phyloP scores from a whole-genome alignment of 2,113 vertebrate species.

The Aegithalos caudatus region DNA sequence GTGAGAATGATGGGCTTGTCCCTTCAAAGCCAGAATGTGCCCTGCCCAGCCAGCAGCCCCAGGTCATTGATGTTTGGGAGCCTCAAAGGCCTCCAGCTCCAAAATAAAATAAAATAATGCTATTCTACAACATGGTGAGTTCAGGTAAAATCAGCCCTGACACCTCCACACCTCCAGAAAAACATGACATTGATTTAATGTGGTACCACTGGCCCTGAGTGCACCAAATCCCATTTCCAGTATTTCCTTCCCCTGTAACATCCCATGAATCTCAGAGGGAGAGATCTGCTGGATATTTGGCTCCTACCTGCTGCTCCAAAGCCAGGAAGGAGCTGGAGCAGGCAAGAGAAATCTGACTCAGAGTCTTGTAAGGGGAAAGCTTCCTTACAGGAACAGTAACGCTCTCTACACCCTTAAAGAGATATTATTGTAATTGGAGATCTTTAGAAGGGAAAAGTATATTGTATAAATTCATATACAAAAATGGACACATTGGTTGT shows the following conservation, averaged over 20 bases:
- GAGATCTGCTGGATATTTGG: constrained; percentile 24
- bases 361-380: not conserved
- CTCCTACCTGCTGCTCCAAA: not conserved
- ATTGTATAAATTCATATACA: not conserved
- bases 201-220: not conserved
- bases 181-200: not conserved
- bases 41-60: not conserved
- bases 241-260: not conserved
- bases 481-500: not conserved
- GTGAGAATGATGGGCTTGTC: accelerated
- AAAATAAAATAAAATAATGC: not conserved
- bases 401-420: not conserved
- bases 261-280: not conserved
- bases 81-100: not conserved
- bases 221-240: not conserved
- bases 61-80: accelerated
- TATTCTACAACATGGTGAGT: accelerated
- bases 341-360: constrained; percentile 30
- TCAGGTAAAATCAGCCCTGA: not conserved
- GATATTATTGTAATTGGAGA: not conserved
- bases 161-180: not conserved
- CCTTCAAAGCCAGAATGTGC: not conserved
- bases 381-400: not conserved
- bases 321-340: constrained; percentile 34
- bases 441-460: not conserved